Evolutionary conservation across 2,888 invertebrate genomes (phyloP), one percentile per base, ranked within the genome.

Genomic region (Lithophane socia): DNA sequence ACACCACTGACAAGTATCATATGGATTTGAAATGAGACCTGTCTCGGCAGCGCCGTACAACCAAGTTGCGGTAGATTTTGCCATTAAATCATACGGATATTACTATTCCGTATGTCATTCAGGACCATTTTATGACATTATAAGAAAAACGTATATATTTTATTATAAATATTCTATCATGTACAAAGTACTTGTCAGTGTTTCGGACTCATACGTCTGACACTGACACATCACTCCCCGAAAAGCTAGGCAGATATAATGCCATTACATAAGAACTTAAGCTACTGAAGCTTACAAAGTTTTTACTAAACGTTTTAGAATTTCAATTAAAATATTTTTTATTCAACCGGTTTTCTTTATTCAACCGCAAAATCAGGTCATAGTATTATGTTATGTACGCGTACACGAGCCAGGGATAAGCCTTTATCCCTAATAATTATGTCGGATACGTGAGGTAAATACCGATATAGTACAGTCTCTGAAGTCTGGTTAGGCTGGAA

Each of bases 341-440:
- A n/a, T n/a, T n/a, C n/a, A 47, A 60, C 47, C 21, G 24, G 44
- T 29, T 77, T 73, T 65, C 24, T 24, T 61, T 58, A 74, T 70
- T 66, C 10, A 66, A 52, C 54, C 29, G 12, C 37, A 49, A 71
- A 83, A 77, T 58, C 56, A 74, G 82, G 85, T 72, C 73, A 65
- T 54, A 71, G 61, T 73, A 21, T 67, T 84, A 64, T 58, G 44
- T 72, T 71, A 70, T 49, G 71, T 82, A 68, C 60, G 73, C 73
- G 58, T 58, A 74, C 67, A 74, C 69, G 68, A 37, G 61, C 37
- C 21, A 24, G 68, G 67, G 63, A 64, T 73, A 74, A 70, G 44
- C 65, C 69, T 75, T 67, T 68, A 77, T 65, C 73, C 73, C 13
- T 5, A 60, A 69, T 82, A 82, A 85, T 85, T 85, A 74, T 56